Evolutionary conservation across 2,888 invertebrate genomes (phyloP).

Genomic region (Sipunculus nudus): DNA sequence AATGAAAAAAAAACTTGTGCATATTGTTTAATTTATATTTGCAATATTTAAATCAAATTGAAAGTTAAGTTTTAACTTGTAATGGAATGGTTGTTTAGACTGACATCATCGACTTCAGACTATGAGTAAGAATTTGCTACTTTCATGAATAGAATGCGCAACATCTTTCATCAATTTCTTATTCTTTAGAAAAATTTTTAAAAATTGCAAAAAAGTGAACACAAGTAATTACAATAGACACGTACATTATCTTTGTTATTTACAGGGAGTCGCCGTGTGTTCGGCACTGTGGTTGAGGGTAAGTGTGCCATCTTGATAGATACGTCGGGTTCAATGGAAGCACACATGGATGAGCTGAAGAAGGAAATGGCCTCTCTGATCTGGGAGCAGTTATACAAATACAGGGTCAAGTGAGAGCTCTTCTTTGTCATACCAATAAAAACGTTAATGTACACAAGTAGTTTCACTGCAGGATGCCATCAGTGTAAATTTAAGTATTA

Average conservation of each 20-base stretch:
- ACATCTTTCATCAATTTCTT: too few relatives aligned
- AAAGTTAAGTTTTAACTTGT: too few relatives aligned
- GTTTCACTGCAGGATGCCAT: background rate
- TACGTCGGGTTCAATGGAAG: constrained; percentile 66
- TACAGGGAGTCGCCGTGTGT: constrained; percentile 61
- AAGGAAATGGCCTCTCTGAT: constrained; percentile 63
- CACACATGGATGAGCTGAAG: constrained; percentile 64
- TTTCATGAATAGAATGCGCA: too few relatives aligned
- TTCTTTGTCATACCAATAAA: background rate
- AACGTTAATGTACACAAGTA: background rate
- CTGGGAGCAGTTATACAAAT: constrained; percentile 65
- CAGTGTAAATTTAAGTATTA: background rate
- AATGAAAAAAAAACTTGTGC: too few relatives aligned
- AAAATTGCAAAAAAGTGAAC: too few relatives aligned
- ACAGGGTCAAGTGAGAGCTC: constrained; percentile 50
- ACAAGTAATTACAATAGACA: too few relatives aligned
- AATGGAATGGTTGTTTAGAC: too few relatives aligned
- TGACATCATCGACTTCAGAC: too few relatives aligned
- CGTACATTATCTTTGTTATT: background rate
- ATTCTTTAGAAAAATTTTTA: too few relatives aligned
- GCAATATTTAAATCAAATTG: too few relatives aligned
- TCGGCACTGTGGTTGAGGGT: constrained; percentile 63
- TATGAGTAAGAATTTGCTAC: too few relatives aligned
- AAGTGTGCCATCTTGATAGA: constrained; percentile 62
- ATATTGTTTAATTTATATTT: too few relatives aligned